Percentiles rank a stretch among this genome's conserved stretches.
Conservation (phyloP, 53 echinoderm and acorn worm genomes). For the Actinopyga echinites region DNA sequence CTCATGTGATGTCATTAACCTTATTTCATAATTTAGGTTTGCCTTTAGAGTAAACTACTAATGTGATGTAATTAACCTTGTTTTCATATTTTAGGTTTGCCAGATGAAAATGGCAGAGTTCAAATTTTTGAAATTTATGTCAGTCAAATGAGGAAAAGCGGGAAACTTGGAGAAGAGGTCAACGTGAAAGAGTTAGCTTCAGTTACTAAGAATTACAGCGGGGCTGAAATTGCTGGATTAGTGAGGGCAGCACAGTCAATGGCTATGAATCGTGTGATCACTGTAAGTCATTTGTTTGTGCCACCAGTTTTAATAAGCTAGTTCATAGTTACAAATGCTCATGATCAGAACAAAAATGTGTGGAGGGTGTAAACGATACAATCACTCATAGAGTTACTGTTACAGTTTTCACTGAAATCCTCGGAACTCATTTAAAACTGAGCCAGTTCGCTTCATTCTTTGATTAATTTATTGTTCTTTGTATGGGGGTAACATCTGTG, state of each 20-base stretch:
- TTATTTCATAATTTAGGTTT: neutral
- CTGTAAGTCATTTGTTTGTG: slow-evolving; percentile 43
- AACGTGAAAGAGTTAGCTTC: slow-evolving; percentile 70
- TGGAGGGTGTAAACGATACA: too few species aligned
- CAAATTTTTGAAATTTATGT: slow-evolving; percentile 97
- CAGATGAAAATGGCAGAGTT: slow-evolving; percentile 78
- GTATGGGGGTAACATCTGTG: too few species aligned
- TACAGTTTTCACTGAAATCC: too few species aligned
- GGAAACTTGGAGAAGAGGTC: slow-evolving; percentile 75
- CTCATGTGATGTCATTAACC: too few species aligned
- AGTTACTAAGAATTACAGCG: slow-evolving; percentile 92
- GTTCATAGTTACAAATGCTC: too few species aligned
- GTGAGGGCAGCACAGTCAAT: slow-evolving; percentile 94
- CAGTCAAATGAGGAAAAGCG: slow-evolving; percentile 78
- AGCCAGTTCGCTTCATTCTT: neutral
- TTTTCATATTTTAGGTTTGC: slow-evolving; percentile 63
- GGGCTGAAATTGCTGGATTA: slow-evolving; percentile 94
- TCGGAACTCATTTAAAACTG: too few species aligned
- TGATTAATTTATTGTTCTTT: too few species aligned
- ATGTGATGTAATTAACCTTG: too few species aligned
- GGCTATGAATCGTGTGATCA: slow-evolving; percentile 98
- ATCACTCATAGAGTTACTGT: too few species aligned
- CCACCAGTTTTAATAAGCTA: neutral
- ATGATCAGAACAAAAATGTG: too few species aligned
- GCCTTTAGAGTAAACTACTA: neutral